phyloP scores from a whole-genome alignment of 2,113 vertebrate species.

The Sarotherodon lohbergeri region DNA sequence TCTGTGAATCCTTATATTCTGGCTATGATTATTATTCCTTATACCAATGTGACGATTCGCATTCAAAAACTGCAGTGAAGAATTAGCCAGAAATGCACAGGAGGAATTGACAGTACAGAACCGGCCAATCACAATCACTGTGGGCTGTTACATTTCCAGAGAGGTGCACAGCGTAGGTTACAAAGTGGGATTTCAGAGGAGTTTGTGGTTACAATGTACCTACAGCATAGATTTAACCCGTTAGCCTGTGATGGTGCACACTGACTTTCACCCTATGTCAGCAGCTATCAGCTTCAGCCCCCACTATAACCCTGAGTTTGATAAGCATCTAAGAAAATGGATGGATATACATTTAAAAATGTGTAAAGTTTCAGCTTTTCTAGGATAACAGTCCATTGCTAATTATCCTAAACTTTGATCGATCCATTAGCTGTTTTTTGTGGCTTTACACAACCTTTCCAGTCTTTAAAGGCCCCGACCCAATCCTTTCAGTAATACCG shows the following conservation, averaged over 20 bases:
- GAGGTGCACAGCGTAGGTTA: neutral
- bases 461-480: neutral
- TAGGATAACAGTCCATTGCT: neutral
- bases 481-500: neutral
- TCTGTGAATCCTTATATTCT: neutral
- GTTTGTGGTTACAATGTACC: neutral
- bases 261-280: neutral
- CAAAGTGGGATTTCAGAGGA: neutral
- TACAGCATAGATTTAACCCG: neutral
- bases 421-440: rapidly evolving
- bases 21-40: neutral
- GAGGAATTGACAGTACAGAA: neutral
- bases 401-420: neutral
- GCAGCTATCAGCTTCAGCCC: neutral
- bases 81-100: neutral
- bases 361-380: neutral
- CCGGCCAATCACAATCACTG: rapidly evolving
- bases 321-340: rapidly evolving
- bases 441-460: neutral
- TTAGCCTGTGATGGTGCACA: rapidly evolving
- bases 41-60: neutral
- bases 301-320: neutral
- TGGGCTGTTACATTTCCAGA: neutral
- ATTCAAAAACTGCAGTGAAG: neutral
- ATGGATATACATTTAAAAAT: rapidly evolving